Base-by-base conservation (phyloP, 64 coral and sea anemone species). In the Pocillopora verrucosa region DNA sequence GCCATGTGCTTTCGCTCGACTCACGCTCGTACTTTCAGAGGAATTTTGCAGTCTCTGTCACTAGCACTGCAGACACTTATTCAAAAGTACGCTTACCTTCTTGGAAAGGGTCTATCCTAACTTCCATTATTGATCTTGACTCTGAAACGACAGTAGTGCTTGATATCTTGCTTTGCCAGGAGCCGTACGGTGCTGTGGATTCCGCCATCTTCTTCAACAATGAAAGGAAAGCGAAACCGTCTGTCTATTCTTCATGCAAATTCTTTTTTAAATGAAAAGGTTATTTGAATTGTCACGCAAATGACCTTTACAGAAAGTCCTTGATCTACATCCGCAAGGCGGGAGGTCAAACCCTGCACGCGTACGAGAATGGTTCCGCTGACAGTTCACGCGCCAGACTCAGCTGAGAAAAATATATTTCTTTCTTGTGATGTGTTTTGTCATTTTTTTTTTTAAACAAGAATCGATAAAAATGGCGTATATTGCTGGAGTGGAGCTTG, bases 401-500 rank as follows among this genome's bases (percentile, higher is more conserved):
- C 41, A 51, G 41, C 41, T 7, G 7, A 51, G 3, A 51, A 51
- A 51, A 51, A 0, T 51, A 7, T 7, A 51, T 51, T 51, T 51
- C 41, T 51, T 7, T 51, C 41, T 51, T 51, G 7, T 30, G 30
- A 30, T 30, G 30, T 30, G 30, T 30, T 30, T 30, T 30, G 30
- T 30, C 30, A 51, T 51, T 51, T 7, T 51, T 6, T 45, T 51
- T 51, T 51, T 51, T 51, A 4, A 51, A 4, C 41, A 7, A 51
- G 30, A 24, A 68, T 13, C 37, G 37, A 19, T 61, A 87, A 87
- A 60, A 74, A 34, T 51, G 56, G 75, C 61, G 58, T 34, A 90
- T 34, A 90, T 98, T 58, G 96, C 90, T 57, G 96, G 90, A 34
- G 89, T 95, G 25, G 96, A 98, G 80, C 83, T 98, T 22, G 96